Evolutionary conservation across 1,140 invertebrate species (phyloP).

Genomic region (Diplogasteroides magnus): DNA sequence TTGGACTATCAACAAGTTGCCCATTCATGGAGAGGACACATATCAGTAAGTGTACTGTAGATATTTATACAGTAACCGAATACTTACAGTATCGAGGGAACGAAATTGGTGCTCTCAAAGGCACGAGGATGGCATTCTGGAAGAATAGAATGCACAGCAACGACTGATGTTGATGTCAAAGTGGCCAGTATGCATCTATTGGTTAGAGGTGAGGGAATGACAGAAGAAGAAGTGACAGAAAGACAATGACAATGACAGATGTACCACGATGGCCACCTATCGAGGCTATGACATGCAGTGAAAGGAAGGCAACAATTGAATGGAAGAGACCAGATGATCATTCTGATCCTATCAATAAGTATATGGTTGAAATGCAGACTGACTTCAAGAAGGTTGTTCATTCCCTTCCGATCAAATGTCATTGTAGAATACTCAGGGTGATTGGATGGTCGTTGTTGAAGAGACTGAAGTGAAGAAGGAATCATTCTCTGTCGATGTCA

Average conservation of each 20-base stretch:
- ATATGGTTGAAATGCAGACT: constrained; percentile 87
- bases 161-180: constrained; percentile 77
- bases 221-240: too few relatives aligned
- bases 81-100: constrained; percentile 54
- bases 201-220: constrained; percentile 45
- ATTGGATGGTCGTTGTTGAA: constrained; percentile 75
- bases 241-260: constrained; percentile 61
- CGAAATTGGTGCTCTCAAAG: constrained; percentile 75
- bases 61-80: constrained; percentile 63
- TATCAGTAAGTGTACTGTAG: neutral
- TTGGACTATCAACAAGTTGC: constrained; percentile 81
- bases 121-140: constrained; percentile 89
- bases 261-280: constrained; percentile 81
- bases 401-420: neutral
- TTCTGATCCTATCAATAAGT: constrained; percentile 83
- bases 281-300: constrained; percentile 65
- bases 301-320: constrained; percentile 68
- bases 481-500: constrained; percentile 41
- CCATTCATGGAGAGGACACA: constrained; percentile 66
- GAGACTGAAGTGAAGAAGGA: constrained; percentile 42
- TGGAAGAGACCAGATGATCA: constrained; percentile 88
- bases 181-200: constrained; percentile 64
- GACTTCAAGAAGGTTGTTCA: constrained; percentile 63
- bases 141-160: constrained; percentile 88
- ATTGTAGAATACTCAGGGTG: constrained; percentile 66